These are phyloP conservation scores for Agrochola lota DNA, from an alignment of 2,888 invertebrate genomes.

Conservation along the genomic window DNA sequence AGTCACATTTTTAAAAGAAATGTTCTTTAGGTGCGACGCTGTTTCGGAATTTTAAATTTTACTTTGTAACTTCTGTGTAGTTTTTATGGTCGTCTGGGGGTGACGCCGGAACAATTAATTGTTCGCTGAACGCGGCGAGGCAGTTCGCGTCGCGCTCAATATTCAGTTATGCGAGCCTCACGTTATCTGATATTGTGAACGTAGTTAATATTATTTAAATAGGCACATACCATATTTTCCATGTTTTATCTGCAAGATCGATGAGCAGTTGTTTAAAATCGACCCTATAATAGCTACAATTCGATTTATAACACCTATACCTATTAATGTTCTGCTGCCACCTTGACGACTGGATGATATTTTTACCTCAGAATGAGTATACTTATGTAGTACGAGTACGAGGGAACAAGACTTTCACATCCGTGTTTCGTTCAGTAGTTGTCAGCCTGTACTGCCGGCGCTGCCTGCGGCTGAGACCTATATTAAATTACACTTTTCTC, in stretches of 20 bases:
- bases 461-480: conserved; percentile 20
- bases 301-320: background rate
- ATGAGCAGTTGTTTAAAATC: conserved; percentile 15
- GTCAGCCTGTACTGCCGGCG: too few species aligned
- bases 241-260: conserved; percentile 31
- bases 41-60: conserved; percentile 55
- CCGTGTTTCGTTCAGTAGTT: too few species aligned
- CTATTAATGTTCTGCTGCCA: background rate
- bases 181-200: conserved; percentile 49
- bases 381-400: background rate
- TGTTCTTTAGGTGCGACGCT: conserved; percentile 51
- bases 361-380: background rate
- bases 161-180: conserved; percentile 49
- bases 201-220: conserved; percentile 47
- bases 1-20: conserved; percentile 54
- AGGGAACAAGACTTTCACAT: background rate
- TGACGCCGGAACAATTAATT: conserved; percentile 59
- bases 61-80: conserved; percentile 53
- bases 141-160: conserved; percentile 48
- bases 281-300: background rate
- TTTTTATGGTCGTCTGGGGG: conserved; percentile 61
- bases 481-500: conserved; percentile 24
- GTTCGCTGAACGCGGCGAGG: conserved; percentile 49
- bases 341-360: background rate
- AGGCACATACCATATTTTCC: conserved; percentile 33